These are phyloP conservation scores for Otolemur crassicaudatus DNA, from an alignment of 2,797 vertebrate genomes.

Conservation along the genomic window DNA sequence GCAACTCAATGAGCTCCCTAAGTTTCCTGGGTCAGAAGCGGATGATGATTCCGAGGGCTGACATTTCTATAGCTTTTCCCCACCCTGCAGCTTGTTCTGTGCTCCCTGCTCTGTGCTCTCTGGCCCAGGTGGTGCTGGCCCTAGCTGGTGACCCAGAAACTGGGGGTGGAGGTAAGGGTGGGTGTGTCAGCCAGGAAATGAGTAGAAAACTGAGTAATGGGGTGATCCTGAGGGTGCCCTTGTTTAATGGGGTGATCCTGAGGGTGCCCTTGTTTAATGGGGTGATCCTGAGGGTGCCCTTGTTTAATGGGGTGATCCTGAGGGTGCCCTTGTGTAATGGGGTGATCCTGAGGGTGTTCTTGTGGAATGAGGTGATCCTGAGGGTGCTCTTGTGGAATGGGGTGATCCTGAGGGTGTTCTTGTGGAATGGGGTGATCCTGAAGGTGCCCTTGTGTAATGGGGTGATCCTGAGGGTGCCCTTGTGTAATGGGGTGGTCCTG, in stretches of 20 bases:
- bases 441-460: no score
- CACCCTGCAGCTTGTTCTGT: not conserved
- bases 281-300: no score
- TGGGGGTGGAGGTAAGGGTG: no score
- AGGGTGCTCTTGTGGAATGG: no score
- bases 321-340: no score
- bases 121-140: not conserved
- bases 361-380: no score
- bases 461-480: no score
- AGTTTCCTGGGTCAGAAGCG: not conserved
- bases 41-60: not conserved
- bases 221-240: not conserved
- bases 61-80: not conserved
- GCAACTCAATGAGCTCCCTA: not conserved
- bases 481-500: no score
- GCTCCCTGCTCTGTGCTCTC: not conserved
- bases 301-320: no score
- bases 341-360: no score
- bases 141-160: not conserved
- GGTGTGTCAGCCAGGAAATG: not conserved
- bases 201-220: not conserved
- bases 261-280: not conserved
- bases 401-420: no score
- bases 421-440: no score
- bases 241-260: not conserved